phyloP scores from a whole-genome alignment of 2,888 invertebrate genomes.

The Polyploca ridens region DNA sequence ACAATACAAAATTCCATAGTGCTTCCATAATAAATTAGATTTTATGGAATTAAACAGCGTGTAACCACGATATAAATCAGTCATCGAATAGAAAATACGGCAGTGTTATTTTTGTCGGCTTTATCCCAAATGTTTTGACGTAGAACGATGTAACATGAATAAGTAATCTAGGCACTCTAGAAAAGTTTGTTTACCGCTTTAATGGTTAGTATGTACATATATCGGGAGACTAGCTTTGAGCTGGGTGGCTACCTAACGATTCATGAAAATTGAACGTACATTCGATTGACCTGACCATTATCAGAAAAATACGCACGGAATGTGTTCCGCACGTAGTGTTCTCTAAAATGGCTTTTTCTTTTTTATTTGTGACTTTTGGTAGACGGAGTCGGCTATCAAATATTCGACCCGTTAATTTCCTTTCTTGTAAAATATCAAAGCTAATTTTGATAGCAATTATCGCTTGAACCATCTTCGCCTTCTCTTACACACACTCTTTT shows the following conservation, averaged over 20 bases:
- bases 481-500: too few species aligned
- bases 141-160: slow-evolving; percentile 1
- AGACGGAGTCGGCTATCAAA: too few species aligned
- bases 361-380: too few species aligned
- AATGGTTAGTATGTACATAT: not conserved
- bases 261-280: not conserved
- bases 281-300: too few species aligned
- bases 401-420: too few species aligned
- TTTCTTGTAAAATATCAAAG: too few species aligned
- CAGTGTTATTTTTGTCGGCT: slow-evolving; percentile 5
- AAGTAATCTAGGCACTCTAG: slow-evolving; percentile 1
- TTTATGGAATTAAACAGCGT: slow-evolving; percentile 39
- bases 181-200: not conserved
- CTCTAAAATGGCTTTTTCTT: too few species aligned
- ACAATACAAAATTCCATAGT: slow-evolving; percentile 63
- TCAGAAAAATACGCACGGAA: not conserved
- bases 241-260: too few species aligned
- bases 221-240: not conserved
- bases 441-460: too few species aligned
- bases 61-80: slow-evolving; percentile 7
- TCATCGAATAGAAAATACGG: slow-evolving; percentile 3
- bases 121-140: not conserved
- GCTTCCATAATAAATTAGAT: slow-evolving; percentile 64
- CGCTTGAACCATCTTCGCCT: too few species aligned
- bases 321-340: not conserved